Evolutionary conservation across 2,797 vertebrate species (phyloP).

Genomic region (Apogon talboti): DNA sequence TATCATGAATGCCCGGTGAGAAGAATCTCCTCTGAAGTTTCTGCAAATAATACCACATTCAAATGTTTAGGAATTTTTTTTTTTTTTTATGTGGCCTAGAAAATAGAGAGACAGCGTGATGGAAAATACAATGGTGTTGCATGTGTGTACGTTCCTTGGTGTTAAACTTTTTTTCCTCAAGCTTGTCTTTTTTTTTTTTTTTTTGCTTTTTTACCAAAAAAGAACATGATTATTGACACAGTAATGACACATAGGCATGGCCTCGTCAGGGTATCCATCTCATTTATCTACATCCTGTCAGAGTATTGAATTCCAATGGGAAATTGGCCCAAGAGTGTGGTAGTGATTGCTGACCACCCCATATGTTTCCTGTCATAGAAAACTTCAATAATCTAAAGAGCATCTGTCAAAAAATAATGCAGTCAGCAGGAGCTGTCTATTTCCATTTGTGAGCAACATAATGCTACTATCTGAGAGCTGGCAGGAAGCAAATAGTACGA

Average conservation of each 20-base stretch:
- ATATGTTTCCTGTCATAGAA: constrained; percentile 66
- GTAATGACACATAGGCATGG: not conserved
- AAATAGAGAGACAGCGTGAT: no score
- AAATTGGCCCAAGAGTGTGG: constrained; percentile 53
- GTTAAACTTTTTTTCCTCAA: no score
- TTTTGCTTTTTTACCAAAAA: not conserved
- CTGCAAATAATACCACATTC: no score
- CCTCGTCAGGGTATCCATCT: constrained; percentile 32
- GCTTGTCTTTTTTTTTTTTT: no score
- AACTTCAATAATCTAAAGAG: constrained; percentile 71
- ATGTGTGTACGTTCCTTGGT: no score
- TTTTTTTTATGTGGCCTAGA: no score
- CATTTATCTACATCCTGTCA: constrained; percentile 45
- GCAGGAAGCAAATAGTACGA: constrained; percentile 44
- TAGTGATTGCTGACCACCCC: constrained; percentile 63
- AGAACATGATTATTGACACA: constrained; percentile 26
- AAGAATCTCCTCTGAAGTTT: no score
- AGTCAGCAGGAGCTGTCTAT: constrained; percentile 69
- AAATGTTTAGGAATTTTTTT: no score
- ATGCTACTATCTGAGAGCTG: constrained; percentile 43
- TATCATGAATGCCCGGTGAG: no score
- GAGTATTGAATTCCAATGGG: constrained; percentile 56
- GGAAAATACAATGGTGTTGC: no score
- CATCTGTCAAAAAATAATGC: constrained; percentile 67
- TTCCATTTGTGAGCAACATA: constrained; percentile 63